Percentiles rank a stretch among this genome's conserved stretches.
These are phyloP conservation scores for Julus scanicus DNA, from an alignment of 2,888 invertebrate genomes.

Conservation along the genomic window DNA sequence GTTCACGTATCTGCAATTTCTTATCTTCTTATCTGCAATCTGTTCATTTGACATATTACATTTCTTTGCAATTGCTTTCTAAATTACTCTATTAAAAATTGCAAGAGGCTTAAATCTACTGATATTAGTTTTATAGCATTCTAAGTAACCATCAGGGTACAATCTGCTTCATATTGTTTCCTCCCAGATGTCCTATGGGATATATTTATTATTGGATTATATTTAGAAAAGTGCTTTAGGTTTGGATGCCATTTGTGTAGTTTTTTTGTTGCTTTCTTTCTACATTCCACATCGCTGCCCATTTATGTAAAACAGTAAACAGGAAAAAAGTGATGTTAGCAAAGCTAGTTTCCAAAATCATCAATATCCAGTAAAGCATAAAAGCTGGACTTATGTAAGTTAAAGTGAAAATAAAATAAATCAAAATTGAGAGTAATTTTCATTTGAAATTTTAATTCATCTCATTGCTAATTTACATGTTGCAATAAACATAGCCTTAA, in stretches of 20 bases:
- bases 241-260: neutral
- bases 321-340: neutral
- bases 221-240: neutral
- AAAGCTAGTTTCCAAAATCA: neutral
- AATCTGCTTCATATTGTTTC: neutral
- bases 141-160: neutral
- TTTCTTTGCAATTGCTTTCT: neutral
- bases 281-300: conserved; percentile 10
- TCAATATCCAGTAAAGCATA: conserved; percentile 6
- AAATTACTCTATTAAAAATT: neutral
- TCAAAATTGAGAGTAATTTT: neutral
- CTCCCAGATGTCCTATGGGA: too few species aligned
- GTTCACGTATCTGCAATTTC: neutral
- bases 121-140: neutral
- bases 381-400: neutral
- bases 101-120: neutral
- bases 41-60: too few species aligned
- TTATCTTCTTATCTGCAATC: neutral
- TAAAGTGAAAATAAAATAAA: conserved; percentile 31
- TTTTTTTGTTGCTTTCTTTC: neutral
- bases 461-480: neutral
- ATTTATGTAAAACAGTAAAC: conserved; percentile 24
- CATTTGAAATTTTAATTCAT: neutral
- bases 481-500: neutral
- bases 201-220: conserved; percentile 29